Evolutionary conservation across 2,888 invertebrate genomes (phyloP), one percentile per base, ranked within the genome.

Genomic region (Drosophila demipolita): DNA sequence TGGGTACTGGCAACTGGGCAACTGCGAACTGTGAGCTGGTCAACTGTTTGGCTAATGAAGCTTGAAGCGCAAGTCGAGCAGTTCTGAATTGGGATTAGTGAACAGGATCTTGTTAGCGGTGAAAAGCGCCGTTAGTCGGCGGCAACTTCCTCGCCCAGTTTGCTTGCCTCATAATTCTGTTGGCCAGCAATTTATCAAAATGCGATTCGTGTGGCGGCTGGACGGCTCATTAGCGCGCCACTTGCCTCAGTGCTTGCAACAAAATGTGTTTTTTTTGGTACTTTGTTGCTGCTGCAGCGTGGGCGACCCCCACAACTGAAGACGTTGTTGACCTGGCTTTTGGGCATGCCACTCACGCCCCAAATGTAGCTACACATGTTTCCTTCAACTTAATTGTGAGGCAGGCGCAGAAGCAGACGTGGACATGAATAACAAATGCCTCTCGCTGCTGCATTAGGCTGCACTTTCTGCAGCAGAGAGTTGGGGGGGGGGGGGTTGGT

Each of bases 11-110:
- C 49, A 73, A 65, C 67, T 73, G 59, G 45, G 20, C 0, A 49
- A 49, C 36, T 63, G 61, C 42, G 54, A 49, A 29, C 23, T 26
- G 54, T n/a, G 52, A 53, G 64, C 69, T 71, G 67, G 58, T 63
- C 75, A 73, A 66, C 67, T 73, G 59, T 62, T 62, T 71, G 78
- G 87, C 89, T 85, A 89, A 89, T 89, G 84, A 85, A 87, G 84
- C 84, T 76, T 70, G 79, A 79, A 81, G 66, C 68, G 67, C 64
- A 67, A 67, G 64, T 66, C 73, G 78, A 75, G 61, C 77, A 66
- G 23, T 55, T 66, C 66, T 66, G 73, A 60, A 75, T 72, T 60
- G 65, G 61, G 65, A 80, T 80, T 69, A 61, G 73, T 58, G 62
- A 75, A 71, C 83, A 89, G 84, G 84, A 84, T 89, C 89, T 81